Evolutionary conservation across 2,797 vertebrate species (phyloP).

Genomic region (Smutsia temminckii): DNA sequence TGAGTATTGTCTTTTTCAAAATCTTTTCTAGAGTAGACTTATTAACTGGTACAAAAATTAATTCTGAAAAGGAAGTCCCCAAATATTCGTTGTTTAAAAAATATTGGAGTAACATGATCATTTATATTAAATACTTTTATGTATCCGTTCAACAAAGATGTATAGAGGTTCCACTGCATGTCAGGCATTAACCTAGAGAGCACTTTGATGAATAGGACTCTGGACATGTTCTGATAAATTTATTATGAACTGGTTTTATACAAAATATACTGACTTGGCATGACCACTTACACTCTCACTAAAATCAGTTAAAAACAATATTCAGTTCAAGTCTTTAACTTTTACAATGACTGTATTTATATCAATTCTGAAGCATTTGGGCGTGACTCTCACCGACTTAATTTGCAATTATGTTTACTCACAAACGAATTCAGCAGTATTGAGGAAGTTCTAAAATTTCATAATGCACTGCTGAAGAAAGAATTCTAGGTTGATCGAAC

Average conservation of each 20-base stretch:
- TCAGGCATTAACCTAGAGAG: background rate
- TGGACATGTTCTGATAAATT: background rate
- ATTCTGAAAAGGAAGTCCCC: background rate
- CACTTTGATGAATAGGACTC: background rate
- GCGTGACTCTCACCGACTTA: background rate
- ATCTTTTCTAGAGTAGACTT: slow-evolving; percentile 3
- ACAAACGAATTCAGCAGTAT: slow-evolving; percentile 11
- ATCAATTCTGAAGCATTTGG: background rate
- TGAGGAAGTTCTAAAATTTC: slow-evolving; percentile 9
- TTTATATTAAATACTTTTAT: background rate
- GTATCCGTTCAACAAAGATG: background rate
- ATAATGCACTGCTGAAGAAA: background rate
- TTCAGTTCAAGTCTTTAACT: background rate
- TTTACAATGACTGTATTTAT: background rate
- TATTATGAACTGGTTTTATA: background rate
- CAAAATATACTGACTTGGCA: background rate
- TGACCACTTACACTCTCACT: background rate
- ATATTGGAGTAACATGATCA: background rate
- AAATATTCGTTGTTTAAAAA: slow-evolving; percentile 23
- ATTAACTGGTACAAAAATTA: slow-evolving; percentile 12
- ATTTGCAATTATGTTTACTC: background rate
- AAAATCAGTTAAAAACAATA: background rate
- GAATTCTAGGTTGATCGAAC: background rate
- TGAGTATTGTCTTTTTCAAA: background rate
- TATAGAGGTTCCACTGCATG: background rate